Percentiles rank a stretch among this genome's conserved stretches.
phyloP scores from a whole-genome alignment of 2,113 vertebrate genomes.

The Callocephalon fimbriatum region DNA sequence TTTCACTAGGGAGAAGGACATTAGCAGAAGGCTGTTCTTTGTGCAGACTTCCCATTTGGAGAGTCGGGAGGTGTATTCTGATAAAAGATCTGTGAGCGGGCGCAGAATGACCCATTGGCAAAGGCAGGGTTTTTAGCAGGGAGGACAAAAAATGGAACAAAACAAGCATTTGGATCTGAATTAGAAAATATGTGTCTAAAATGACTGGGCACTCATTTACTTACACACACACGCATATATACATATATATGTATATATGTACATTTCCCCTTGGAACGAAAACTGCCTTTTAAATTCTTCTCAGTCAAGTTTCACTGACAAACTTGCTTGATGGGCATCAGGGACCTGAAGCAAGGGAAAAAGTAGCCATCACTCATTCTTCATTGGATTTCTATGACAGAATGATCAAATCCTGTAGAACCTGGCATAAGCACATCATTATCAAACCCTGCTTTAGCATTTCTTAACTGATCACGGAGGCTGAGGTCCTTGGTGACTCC shows the following conservation, averaged over 20 bases:
- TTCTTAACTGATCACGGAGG: constrained; percentile 84
- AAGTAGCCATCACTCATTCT: constrained; percentile 85
- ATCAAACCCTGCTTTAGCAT: constrained; percentile 85
- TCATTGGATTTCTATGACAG: constrained; percentile 89
- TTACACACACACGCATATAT: background rate
- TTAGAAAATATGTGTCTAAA: constrained; percentile 1
- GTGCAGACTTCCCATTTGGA: constrained; percentile 51
- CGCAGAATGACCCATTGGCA: background rate
- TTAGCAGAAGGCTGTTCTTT: constrained; percentile 57
- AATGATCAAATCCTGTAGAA: constrained; percentile 83
- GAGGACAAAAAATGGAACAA: background rate
- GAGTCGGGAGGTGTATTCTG: background rate
- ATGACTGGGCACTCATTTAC: background rate
- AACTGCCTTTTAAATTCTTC: constrained; percentile 80
- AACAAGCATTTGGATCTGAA: background rate
- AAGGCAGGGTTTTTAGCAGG: background rate
- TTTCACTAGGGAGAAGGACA: constrained; percentile 55
- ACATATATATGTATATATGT: background rate
- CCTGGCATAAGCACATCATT: constrained; percentile 87
- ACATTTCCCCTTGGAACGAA: constrained; percentile 56
- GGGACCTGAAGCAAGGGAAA: constrained; percentile 79
- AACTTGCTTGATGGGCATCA: constrained; percentile 81
- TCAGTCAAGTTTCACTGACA: constrained; percentile 82
- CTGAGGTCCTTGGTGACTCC: constrained; percentile 82
- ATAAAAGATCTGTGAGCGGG: background rate